These are phyloP conservation scores for Orthonychiurus folsomi DNA, from an alignment of 2,888 invertebrate species.

Conservation along the genomic window DNA sequence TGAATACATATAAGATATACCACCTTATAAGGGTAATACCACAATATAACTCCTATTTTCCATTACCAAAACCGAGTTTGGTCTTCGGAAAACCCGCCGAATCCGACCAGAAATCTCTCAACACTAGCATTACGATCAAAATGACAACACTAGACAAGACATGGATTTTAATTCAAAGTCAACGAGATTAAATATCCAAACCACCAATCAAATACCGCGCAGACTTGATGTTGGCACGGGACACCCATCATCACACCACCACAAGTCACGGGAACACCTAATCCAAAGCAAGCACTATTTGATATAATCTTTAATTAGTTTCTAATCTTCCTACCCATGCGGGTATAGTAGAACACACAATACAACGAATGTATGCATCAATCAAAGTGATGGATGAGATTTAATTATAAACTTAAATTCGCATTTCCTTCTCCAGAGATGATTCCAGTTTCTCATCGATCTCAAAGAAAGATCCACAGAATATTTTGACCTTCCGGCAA, in stretches of 20 bases:
- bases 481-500: too few species aligned
- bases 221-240: not conserved
- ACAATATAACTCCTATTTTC: not conserved
- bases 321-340: not conserved
- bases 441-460: too few species aligned
- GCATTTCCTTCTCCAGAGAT: too few species aligned
- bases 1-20: too few species aligned
- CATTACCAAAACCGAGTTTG: not conserved
- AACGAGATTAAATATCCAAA: not conserved
- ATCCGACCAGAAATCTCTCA: not conserved
- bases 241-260: too few species aligned
- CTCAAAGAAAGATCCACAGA: too few species aligned
- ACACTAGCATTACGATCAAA: too few species aligned
- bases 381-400: not conserved
- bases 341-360: not conserved
- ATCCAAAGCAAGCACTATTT: not conserved
- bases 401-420: too few species aligned
- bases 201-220: too few species aligned
- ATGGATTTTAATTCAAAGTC: not conserved
- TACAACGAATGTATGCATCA: not conserved
- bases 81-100: not conserved
- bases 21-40: too few species aligned
- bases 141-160: not conserved
- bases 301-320: not conserved
- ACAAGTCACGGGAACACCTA: not conserved